A percentile compares a stretch with the other conserved stretches of the same genome.
Evolutionary conservation across 2,113 vertebrate genomes (phyloP).

Genomic region (Phocoena sinus): DNA sequence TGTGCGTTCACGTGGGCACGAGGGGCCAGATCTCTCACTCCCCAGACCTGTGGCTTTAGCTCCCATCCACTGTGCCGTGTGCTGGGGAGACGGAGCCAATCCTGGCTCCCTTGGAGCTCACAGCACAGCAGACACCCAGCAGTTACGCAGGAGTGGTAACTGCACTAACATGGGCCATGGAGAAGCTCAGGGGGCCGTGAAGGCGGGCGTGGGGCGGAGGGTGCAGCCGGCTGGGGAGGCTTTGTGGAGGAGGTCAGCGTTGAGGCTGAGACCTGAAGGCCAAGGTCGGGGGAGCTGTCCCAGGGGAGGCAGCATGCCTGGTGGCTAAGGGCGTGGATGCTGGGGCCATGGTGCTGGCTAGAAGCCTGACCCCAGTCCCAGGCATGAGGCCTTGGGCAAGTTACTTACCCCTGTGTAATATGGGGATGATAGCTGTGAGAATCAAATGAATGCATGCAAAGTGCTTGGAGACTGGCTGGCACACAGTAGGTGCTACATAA

Average conservation of each 20-base stretch:
- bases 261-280: not conserved
- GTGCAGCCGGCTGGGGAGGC: not conserved
- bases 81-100: not conserved
- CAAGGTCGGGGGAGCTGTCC: not conserved
- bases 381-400: not conserved
- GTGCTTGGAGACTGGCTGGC: not conserved
- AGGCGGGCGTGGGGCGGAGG: not conserved
- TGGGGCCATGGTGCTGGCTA: not conserved
- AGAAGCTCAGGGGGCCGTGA: fast-evolving
- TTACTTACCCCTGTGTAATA: not conserved
- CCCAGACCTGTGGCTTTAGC: fast-evolving
- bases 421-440: not conserved
- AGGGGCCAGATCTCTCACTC: no score
- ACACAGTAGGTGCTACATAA: not conserved
- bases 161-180: not conserved
- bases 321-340: not conserved
- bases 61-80: not conserved
- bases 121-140: fast-evolving
- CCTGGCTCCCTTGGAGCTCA: not conserved
- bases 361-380: not conserved
- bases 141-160: fast-evolving
- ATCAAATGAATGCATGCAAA: no score
- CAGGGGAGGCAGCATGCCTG: not conserved
- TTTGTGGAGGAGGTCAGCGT: not conserved
- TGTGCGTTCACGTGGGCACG: fast-evolving